Conservation (phyloP, 2,797 vertebrate genomes). For the Tapirus indicus region DNA sequence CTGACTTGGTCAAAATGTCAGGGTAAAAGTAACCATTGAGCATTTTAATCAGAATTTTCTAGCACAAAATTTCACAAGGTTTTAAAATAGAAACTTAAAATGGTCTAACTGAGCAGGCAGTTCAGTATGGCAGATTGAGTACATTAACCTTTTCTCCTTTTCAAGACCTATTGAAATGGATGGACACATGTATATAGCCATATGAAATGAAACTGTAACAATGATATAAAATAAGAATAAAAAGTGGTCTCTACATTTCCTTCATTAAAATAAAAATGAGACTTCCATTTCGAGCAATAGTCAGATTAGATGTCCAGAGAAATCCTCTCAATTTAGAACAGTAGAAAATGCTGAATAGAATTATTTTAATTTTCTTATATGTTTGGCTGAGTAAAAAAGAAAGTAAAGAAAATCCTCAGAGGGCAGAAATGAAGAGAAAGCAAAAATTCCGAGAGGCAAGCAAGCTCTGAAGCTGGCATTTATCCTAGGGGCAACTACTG, state of each 20-base stretch:
- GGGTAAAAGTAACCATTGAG: not conserved
- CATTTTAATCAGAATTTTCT: not conserved
- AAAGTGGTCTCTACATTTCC: not conserved
- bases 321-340: not conserved
- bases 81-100: constrained; percentile 30
- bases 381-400: not conserved
- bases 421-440: not conserved
- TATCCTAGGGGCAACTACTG: not conserved
- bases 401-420: not conserved
- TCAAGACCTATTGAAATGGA: not conserved
- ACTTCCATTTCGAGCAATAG: not conserved
- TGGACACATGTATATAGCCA: not conserved
- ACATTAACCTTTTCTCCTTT: constrained; percentile 2
- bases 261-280: not conserved
- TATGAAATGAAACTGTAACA: not conserved
- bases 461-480: not conserved
- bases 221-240: not conserved
- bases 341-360: not conserved
- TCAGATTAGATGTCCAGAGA: not conserved
- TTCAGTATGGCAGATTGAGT: not conserved
- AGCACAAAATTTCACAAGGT: not conserved
- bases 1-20: not conserved
- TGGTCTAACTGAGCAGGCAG: not conserved
- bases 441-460: not conserved
- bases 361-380: not conserved